phyloP scores from a whole-genome alignment of 2,113 vertebrate genomes.

The Cebidichthys violaceus region DNA sequence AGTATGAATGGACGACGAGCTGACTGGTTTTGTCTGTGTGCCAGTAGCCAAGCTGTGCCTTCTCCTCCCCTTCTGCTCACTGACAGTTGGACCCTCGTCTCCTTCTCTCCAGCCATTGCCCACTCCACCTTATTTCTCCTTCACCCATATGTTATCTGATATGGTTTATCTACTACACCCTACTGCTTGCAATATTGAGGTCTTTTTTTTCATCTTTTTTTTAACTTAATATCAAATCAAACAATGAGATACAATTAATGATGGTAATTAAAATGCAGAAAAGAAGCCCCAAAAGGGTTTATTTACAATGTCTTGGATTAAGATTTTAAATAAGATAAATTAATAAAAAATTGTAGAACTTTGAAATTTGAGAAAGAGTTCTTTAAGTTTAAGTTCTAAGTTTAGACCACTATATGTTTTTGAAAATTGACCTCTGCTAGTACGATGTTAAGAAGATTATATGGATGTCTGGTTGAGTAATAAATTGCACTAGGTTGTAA shows the following conservation, averaged over 20 bases:
- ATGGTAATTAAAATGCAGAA: not conserved
- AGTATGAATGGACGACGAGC: constrained; percentile 61
- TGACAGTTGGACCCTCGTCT: constrained; percentile 46
- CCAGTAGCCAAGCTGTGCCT: constrained; percentile 60
- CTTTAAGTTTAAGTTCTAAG: too few species aligned
- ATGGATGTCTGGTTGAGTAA: not conserved
- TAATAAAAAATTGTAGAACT: not conserved
- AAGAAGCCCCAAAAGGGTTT: not conserved
- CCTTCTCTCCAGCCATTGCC: constrained; percentile 29
- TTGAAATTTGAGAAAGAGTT: not conserved
- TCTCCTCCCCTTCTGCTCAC: constrained; percentile 62
- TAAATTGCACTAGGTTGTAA: not conserved
- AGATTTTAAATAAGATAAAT: not conserved
- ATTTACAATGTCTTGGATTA: not conserved
- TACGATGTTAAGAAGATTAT: not conserved
- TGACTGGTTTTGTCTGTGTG: constrained; percentile 63
- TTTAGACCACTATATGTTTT: not conserved
- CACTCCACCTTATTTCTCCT: constrained; percentile 31
- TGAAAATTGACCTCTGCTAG: not conserved
- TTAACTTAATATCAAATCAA: not conserved
- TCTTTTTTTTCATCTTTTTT: not conserved
- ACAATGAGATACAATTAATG: not conserved
- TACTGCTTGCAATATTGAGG: not conserved
- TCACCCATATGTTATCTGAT: constrained; percentile 29
- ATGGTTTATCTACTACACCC: not conserved